A percentile compares a stretch with the other conserved stretches of the same genome.
phyloP scores from a whole-genome alignment of 2,888 invertebrate species.

The Vanessa cardui region DNA sequence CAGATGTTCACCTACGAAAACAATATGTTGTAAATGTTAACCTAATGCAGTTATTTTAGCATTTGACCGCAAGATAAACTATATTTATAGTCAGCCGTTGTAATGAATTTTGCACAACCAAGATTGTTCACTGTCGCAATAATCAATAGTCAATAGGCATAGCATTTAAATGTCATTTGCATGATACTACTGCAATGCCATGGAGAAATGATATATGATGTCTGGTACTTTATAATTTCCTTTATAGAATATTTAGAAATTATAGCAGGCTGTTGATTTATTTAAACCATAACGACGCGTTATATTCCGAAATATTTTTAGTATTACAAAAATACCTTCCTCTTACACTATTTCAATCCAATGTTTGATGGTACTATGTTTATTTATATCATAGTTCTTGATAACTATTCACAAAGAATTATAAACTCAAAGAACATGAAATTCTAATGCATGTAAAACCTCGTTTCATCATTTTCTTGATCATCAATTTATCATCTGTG shows the following conservation, averaged over 20 bases:
- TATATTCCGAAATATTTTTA: no score
- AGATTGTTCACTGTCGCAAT: constrained; percentile 20
- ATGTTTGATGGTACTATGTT: no score
- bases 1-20: not conserved
- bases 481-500: no score
- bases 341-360: no score
- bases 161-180: constrained; percentile 31
- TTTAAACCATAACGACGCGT: no score
- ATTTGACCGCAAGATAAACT: constrained; percentile 3
- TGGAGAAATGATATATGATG: constrained; percentile 14
- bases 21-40: not conserved
- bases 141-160: constrained; percentile 31
- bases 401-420: no score
- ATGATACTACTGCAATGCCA: constrained; percentile 23
- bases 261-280: not conserved
- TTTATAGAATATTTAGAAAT: not conserved
- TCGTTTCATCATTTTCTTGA: no score
- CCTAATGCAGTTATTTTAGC: constrained; percentile 6
- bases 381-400: no score
- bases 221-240: constrained; percentile 15
- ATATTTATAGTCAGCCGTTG: constrained; percentile 15
- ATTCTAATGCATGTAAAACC: no score
- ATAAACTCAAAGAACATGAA: no score
- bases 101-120: constrained; percentile 26
- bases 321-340: no score